Evolutionary conservation across 2,797 vertebrate genomes (phyloP).

Genomic region (Graptemys geographica): DNA sequence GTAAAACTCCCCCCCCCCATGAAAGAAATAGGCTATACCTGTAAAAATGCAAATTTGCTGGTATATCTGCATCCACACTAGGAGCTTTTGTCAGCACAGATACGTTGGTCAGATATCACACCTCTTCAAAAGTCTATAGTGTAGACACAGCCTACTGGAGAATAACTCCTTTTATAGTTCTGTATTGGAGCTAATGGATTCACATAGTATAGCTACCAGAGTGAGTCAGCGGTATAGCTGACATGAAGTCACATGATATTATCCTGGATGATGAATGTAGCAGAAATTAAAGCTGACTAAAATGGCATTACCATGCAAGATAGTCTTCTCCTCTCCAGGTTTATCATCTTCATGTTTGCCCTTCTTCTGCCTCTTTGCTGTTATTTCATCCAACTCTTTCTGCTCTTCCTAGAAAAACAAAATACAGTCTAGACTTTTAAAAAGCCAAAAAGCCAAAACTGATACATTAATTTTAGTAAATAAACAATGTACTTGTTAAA

Average conservation of each 20-base stretch:
- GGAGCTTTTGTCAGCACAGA: neutral
- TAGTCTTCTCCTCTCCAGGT: slow-evolving; percentile 96
- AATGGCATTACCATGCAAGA: slow-evolving; percentile 91
- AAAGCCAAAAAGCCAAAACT: slow-evolving; percentile 19
- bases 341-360: slow-evolving; percentile 96
- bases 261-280: neutral
- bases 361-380: slow-evolving; percentile 97
- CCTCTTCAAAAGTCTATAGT: neutral
- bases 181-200: neutral
- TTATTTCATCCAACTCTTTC: slow-evolving; percentile 97
- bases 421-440: slow-evolving; percentile 12
- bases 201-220: neutral
- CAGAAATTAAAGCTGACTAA: slow-evolving; percentile 42
- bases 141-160: neutral
- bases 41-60: neutral
- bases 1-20: fast-evolving
- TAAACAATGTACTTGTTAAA: neutral
- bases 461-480: too few relatives aligned
- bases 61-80: neutral
- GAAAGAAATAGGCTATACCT: neutral
- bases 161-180: neutral
- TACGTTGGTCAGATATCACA: neutral
- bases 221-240: neutral
- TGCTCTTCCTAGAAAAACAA: slow-evolving; percentile 90
- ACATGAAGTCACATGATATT: neutral